Conservation (phyloP, 2,113 vertebrate genomes). For the Phocoena sinus region DNA sequence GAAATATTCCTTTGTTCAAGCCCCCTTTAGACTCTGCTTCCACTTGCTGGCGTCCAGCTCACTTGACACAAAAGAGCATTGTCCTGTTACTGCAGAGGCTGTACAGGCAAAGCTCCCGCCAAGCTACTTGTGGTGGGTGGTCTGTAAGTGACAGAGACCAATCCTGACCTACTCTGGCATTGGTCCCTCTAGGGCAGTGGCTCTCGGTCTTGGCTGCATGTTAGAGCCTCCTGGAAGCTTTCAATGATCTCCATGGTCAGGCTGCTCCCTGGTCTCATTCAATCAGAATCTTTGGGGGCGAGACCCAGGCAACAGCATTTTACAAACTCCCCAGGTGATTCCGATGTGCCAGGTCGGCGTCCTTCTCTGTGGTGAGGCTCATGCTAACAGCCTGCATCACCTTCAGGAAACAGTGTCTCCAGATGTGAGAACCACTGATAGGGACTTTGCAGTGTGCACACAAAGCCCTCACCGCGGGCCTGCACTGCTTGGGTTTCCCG, state of each 20-base stretch:
- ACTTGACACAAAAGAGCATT: not conserved
- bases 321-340: not conserved
- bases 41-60: not conserved
- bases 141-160: not conserved
- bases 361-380: slow-evolving; percentile 81
- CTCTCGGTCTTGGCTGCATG: not conserved
- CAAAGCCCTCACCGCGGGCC: not conserved
- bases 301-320: not conserved
- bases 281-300: not conserved
- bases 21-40: not conserved
- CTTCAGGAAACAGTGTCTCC: slow-evolving; percentile 25
- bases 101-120: not conserved
- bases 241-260: not conserved
- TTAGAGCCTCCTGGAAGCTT: not conserved
- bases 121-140: not conserved
- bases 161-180: not conserved
- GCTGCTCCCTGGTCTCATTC: not conserved
- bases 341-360: slow-evolving; percentile 82
- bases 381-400: slow-evolving; percentile 82
- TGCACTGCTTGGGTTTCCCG: not conserved
- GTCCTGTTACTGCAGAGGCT: not conserved
- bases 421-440: not conserved
- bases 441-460: not conserved
- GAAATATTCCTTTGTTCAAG: not conserved
- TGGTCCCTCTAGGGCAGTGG: too few species aligned